phyloP scores from a whole-genome alignment of 2,888 invertebrate species.

The Heliconius sara region DNA sequence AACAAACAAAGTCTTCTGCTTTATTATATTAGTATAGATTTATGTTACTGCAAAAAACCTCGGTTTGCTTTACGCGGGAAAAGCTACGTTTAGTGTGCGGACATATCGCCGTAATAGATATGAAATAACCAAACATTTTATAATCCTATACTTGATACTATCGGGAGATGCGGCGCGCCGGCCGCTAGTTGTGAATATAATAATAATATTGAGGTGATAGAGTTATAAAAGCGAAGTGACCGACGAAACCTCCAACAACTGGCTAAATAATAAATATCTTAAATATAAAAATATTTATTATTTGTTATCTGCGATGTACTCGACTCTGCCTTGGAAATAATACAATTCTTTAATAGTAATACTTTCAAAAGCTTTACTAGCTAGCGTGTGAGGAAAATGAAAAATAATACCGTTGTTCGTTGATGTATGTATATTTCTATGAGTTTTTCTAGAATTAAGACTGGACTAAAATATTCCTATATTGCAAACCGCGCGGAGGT shows the following conservation, averaged over 20 bases:
- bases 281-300: background rate
- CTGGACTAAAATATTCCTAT: no score
- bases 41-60: no score
- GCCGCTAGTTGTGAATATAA: background rate
- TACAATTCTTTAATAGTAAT: background rate
- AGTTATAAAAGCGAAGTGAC: constrained; percentile 2
- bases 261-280: background rate
- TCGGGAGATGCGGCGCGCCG: no score
- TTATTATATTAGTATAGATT: no score
- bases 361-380: background rate
- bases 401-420: background rate
- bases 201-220: background rate
- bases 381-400: background rate
- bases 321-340: background rate
- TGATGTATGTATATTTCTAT: background rate
- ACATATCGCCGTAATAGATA: no score
- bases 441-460: background rate
- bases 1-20: no score
- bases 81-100: no score
- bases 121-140: no score
- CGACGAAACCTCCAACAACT: constrained; percentile 5
- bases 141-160: no score
- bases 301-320: background rate
- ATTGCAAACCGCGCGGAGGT: no score
- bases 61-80: no score